phyloP scores from a whole-genome alignment of 2,113 vertebrate genomes.

The Jaculus jaculus region DNA sequence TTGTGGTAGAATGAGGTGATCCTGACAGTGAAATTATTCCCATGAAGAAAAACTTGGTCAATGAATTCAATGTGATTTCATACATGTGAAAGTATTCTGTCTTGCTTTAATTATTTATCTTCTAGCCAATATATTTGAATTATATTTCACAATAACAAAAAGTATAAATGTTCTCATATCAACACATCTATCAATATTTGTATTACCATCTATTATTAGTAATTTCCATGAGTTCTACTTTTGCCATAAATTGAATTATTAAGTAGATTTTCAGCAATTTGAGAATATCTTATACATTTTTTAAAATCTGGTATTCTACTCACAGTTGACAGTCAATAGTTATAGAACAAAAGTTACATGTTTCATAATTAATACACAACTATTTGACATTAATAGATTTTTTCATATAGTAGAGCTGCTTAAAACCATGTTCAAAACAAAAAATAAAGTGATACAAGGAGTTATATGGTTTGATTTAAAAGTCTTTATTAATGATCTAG shows the following conservation, averaged over 20 bases:
- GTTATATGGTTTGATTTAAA: constrained; percentile 8
- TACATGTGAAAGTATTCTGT: neutral
- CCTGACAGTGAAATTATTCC: neutral
- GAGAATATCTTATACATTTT: neutral
- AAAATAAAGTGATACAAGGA: neutral
- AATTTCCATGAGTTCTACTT: neutral
- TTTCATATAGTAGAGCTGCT: constrained; percentile 22
- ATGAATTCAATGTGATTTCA: neutral
- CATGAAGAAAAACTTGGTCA: neutral
- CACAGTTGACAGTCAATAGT: neutral
- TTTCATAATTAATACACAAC: neutral
- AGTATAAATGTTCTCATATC: neutral
- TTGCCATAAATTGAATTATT: neutral
- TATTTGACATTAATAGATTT: neutral
- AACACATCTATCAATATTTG: neutral
- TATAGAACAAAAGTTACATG: constrained; percentile 4
- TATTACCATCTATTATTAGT: neutral
- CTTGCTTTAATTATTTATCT: neutral
- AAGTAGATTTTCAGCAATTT: neutral
- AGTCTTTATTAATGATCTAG: constrained; percentile 5
- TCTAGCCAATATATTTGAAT: neutral
- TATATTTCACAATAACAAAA: neutral
- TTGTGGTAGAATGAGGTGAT: neutral
- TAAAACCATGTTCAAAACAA: constrained; percentile 15
- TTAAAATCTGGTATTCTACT: neutral